These are phyloP conservation scores for Heterotis niloticus DNA, from an alignment of 2,113 vertebrate species.

Conservation along the genomic window DNA sequence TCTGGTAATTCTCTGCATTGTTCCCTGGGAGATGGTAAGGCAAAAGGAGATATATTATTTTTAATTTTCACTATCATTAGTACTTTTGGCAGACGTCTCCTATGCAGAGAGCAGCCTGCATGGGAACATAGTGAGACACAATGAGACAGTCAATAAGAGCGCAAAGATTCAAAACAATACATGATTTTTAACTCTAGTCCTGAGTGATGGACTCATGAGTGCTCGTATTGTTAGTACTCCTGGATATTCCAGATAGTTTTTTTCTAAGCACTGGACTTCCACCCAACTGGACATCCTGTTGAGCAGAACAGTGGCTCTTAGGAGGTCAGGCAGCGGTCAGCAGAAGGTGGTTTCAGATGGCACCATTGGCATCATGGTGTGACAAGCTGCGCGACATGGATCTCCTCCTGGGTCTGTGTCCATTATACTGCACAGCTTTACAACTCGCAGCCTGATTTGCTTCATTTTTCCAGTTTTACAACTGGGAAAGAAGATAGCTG, in stretches of 20 bases:
- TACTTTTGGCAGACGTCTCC: constrained; percentile 11
- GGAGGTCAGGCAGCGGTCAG: constrained; percentile 14
- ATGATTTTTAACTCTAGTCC: constrained; percentile 1
- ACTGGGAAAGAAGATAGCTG: not conserved
- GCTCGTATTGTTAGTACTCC: not conserved
- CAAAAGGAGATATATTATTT: not conserved
- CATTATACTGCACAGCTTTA: too few relatives aligned
- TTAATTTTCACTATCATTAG: constrained; percentile 13
- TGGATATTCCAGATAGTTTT: constrained; percentile 3
- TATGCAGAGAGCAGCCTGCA: constrained; percentile 7
- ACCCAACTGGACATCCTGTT: not conserved
- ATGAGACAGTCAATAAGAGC: constrained; percentile 15
- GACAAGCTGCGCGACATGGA: not conserved
- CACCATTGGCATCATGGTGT: not conserved
- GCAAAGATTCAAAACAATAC: not conserved
- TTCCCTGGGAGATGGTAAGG: constrained; percentile 15
- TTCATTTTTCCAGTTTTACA: too few relatives aligned
- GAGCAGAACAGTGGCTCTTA: not conserved
- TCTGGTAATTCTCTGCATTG: not conserved
- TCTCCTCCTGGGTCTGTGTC: not conserved
- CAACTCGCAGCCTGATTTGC: too few relatives aligned
- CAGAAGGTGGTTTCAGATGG: not conserved
- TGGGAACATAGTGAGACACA: not conserved
- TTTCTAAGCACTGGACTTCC: not conserved
- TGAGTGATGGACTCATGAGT: constrained; percentile 1